Conservation (phyloP, 2,113 vertebrate genomes). For the Percopsis transmontana region DNA sequence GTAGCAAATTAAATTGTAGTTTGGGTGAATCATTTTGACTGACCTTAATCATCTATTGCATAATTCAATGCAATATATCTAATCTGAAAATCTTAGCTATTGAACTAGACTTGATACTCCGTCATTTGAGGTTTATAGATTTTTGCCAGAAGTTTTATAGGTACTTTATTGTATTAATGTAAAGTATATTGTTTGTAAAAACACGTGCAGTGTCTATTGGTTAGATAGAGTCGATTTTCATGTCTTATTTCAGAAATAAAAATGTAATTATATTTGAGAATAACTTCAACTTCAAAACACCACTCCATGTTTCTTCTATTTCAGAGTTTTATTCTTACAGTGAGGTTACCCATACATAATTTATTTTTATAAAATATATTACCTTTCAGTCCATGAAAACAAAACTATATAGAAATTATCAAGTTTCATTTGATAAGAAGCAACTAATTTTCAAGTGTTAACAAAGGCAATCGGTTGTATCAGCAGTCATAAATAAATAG, state of each 20-base stretch:
- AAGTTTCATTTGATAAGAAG: constrained; percentile 69
- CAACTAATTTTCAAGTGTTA: constrained; percentile 71
- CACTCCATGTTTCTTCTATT: constrained; percentile 28
- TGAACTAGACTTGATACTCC: no score
- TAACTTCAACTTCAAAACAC: not conserved
- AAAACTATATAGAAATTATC: constrained; percentile 75
- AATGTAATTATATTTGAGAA: not conserved
- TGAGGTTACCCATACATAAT: constrained; percentile 70
- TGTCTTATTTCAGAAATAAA: no score
- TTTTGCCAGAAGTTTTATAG: no score
- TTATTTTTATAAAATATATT: constrained; percentile 76
- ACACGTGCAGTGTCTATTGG: no score
- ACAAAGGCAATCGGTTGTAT: constrained; percentile 65
- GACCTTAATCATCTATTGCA: not conserved
- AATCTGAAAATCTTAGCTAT: no score
- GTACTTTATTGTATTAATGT: no score
- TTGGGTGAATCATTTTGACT: constrained; percentile 1
- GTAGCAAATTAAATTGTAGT: no score
- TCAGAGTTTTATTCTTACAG: constrained; percentile 71
- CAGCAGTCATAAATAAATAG: constrained; percentile 58
- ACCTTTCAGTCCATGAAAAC: constrained; percentile 73
- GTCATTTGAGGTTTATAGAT: no score
- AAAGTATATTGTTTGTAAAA: no score
- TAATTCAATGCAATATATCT: no score
- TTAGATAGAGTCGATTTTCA: no score